These are phyloP conservation scores for Varecia variegata DNA, from an alignment of 2,797 vertebrate genomes.

Conservation along the genomic window DNA sequence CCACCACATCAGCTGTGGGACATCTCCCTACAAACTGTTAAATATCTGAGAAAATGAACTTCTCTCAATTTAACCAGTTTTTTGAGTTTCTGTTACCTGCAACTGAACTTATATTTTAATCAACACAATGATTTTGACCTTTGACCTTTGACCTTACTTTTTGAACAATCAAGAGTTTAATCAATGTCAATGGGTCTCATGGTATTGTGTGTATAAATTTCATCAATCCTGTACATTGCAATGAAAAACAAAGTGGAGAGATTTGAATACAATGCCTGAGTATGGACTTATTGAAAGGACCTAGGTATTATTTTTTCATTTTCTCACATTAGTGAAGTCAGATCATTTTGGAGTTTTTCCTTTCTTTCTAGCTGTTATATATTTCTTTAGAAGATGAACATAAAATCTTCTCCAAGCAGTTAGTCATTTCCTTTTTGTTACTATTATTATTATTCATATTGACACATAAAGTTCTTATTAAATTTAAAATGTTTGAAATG, in stretches of 20 bases:
- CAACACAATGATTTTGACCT: not conserved
- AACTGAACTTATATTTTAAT: not conserved
- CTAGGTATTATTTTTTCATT: not conserved
- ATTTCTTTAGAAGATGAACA: not conserved
- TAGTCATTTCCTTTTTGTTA: constrained; percentile 8
- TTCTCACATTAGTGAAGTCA: not conserved
- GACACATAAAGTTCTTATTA: not conserved
- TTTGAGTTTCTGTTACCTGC: not conserved
- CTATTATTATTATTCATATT: not conserved
- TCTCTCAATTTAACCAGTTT: not conserved
- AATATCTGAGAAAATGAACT: not conserved
- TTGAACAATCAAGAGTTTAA: not conserved
- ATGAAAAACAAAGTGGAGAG: not conserved
- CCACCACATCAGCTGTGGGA: not conserved
- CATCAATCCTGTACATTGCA: not conserved
- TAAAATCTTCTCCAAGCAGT: not conserved
- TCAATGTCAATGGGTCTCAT: not conserved
- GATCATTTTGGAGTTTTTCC: not conserved
- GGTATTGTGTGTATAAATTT: not conserved
- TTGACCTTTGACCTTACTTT: not conserved
- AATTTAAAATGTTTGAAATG: not conserved
- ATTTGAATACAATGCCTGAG: not conserved
- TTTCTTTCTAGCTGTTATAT: not conserved
- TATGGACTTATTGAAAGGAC: not conserved
- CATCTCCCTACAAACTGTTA: not conserved